Evolutionary conservation across 2,113 vertebrate genomes (phyloP), one percentile per base, ranked within the genome.

Genomic region (Geococcyx californianus): DNA sequence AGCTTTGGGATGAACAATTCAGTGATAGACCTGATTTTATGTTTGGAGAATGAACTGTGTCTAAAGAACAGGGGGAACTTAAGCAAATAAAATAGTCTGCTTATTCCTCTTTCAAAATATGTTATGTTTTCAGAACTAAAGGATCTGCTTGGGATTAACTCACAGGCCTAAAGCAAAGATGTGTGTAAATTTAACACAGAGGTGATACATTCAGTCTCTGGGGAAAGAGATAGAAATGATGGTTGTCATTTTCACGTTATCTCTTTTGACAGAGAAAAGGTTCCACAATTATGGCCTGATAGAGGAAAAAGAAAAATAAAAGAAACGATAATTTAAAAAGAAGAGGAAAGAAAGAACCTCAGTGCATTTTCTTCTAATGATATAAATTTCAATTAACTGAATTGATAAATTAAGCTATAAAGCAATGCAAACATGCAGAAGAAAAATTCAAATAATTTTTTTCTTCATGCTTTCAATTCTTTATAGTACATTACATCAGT

Each of bases 401-500:
- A 95, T 94, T 97, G 86, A 97, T 96, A 98, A 97, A 97, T 96
- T 97, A 96, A 97, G 82, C 89, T 84, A 97, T 97, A 97, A 97
- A 96, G 84, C 87, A 97, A 96, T 96, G 89, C 82, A 97, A 98
- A 98, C 90, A 97, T 94, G 93, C 95, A 97, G 96, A 98, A 97
- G 93, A 95, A 96, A 98, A 97, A 97, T 96, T 97, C 84, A 97
- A 96, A 97, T 97, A 94, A 69, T 96, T 97, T 97, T 97, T 97
- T 97, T 96, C 91, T 97, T 97, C 96, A 96, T 97, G 97, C 91
- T 96, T 95, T 72, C 91, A 95, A 94, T 98, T 97, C 96, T 98
- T 98, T 98, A 98, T 98, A 98, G 96, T 97, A 98, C 97, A 98
- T 98, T 98, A 97, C 95, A 97, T 98, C 95, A 95, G 97, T 97